Evolutionary conservation across 2,113 vertebrate species (phyloP), one percentile per base, ranked within the genome.

Genomic region (Indicator indicator): DNA sequence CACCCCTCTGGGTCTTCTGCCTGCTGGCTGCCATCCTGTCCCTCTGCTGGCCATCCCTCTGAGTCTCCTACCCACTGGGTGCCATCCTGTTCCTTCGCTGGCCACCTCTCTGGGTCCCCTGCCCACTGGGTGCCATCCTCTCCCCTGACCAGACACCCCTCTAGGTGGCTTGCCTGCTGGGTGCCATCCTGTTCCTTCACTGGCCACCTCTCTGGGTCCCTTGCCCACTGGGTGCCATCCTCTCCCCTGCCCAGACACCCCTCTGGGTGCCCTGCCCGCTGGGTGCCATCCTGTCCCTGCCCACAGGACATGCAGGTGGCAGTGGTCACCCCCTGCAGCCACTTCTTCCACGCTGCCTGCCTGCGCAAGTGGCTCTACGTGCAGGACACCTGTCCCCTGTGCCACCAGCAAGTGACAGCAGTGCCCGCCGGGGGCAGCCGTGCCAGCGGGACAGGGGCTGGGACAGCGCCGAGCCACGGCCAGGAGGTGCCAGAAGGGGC

Each of bases 361-460:
- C 98, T 99, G n/a, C 97, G 98, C 55, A 98, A 98, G 95, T 99
- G 98, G 98, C 97, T 99, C 30, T 99, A 98, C 6, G 97, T 99
- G 63, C 98, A 98, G 96, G 98, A 98, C 96, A 98, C 98, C 7
- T 99, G 98, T 36, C 98, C 98, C 44, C 97, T 99, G 98, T 99
- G 98, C 67, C 98, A 99, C 94, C 97, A 98, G 58, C 88, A 88
- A 2, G 97, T 98, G 52, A 97, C 91, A 16, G 96, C 58, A 1
- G 16, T 4, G 2, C 67, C 46, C 4, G 0, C 42, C 2, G 11
- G 36, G 55, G 54, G 16, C 62, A 18, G 16, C 24, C 20, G 9
- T 6, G 36, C 9, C 24, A 8, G 23, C 6, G 54, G 73, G 16
- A 59, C 26, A 30, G 71, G 11, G 2, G 11, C 83, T 30, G 36